Evolutionary conservation across 2,113 vertebrate genomes (phyloP), one percentile per base, ranked within the genome.

Genomic region (Zapornia atra): DNA sequence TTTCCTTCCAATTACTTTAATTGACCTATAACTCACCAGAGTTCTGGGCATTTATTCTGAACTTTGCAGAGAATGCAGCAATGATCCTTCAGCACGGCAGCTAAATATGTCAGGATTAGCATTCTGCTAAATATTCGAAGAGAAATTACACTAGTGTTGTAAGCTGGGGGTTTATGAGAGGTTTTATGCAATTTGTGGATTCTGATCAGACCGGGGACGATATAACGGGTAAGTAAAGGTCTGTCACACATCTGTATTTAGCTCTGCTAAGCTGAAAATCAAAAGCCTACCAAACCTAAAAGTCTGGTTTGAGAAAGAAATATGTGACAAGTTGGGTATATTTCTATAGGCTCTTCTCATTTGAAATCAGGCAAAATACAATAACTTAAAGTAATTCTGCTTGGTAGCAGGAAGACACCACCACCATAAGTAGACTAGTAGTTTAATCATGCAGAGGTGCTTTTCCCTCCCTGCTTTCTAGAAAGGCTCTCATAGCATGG

Each of bases 1-100:
- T 89, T 95, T 96, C 90, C 68, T 94, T 87, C 83, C 83, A 82
- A 86, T 96, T 96, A 94, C 82, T 60, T 64, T 94, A 92, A 83
- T 78, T 97, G 96, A 91, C 94, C 96, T 90, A 80, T 95, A 98
- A 94, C 86, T 96, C 95, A 86, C 15, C 8, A 1, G 29, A 46
- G 60, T 69, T 75, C 34, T 16, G 73, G 84, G 79, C 84, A 66
- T 96, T 97, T 92, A 85, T 90, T 87, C 88, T 96, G 84, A 96
- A 97, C 88, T 92, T 97, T 56, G 84, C 88, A 71, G 10, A 64
- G 80, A 86, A 85, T 5, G 31, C 54, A 94, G 85, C 38, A 85
- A 29, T 84, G 64, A 51, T 90, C 92, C 92, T 93, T 96, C 80
- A 91, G 36, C 3, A 3, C 6, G 54, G 93, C 82, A 91, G 76